Conservation (phyloP, 2,797 vertebrate genomes). For the Heteromormyrus szaboi region DNA sequence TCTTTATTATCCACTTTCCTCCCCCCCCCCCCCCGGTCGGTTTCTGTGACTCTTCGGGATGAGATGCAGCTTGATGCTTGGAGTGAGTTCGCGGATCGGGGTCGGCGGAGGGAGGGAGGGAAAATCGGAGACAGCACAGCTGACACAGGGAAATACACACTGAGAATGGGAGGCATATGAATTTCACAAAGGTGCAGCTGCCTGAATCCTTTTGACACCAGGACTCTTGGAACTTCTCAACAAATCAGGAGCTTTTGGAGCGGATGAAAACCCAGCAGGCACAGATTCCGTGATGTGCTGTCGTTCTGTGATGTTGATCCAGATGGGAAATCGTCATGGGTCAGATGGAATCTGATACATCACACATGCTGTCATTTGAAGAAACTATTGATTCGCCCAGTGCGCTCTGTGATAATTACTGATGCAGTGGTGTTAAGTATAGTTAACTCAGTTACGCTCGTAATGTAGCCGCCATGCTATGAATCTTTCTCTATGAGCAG, state of each 20-base stretch:
- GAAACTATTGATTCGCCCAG: background rate
- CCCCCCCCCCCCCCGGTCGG: background rate
- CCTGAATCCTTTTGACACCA: background rate
- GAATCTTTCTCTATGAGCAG: background rate
- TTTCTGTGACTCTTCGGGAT: background rate
- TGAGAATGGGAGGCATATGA: background rate
- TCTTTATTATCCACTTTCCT: background rate
- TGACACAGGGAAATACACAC: background rate
- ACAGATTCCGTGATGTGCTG: background rate
- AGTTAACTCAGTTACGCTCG: background rate
- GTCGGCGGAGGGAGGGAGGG: background rate
- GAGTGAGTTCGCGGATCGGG: conserved; percentile 15
- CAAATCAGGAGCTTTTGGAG: background rate
- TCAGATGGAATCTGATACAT: background rate
- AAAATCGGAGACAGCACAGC: conserved; percentile 29
- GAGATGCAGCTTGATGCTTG: background rate
- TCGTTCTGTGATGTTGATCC: background rate
- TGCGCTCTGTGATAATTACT: background rate
- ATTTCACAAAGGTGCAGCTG: background rate
- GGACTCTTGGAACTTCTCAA: conserved; percentile 5
- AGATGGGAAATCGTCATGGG: conserved; percentile 5
- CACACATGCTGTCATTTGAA: background rate
- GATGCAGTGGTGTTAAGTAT: background rate
- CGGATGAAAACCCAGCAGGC: background rate
- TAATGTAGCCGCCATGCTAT: background rate